These are phyloP conservation scores for Phylloscopus trochiloides DNA, from an alignment of 2,113 vertebrate species.

Conservation along the genomic window DNA sequence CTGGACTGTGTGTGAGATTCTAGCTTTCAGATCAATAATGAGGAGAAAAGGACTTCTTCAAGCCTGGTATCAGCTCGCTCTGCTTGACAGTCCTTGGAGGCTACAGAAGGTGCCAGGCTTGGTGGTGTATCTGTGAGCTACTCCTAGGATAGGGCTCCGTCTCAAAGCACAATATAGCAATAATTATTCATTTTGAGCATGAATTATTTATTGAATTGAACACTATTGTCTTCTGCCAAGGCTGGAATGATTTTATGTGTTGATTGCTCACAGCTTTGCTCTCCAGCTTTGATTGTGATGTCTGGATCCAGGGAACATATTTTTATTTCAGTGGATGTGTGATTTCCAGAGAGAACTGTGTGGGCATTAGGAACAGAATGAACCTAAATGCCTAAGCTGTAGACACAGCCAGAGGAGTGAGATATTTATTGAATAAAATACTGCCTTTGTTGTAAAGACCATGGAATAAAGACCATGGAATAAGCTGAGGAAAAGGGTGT, in stretches of 20 bases:
- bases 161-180: not conserved
- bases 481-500: not conserved
- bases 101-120: not conserved
- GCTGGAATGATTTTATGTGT: not conserved
- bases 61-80: not conserved
- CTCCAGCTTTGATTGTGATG: not conserved
- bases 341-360: not conserved
- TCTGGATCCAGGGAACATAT: not conserved
- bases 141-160: not conserved
- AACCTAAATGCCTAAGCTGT: not conserved
- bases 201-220: slow-evolving; percentile 10
- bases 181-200: slow-evolving; percentile 20
- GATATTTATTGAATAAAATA: not conserved
- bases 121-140: not conserved
- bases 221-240: slow-evolving; percentile 14
- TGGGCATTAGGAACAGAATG: not conserved
- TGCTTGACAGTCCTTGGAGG: not conserved
- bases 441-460: not conserved
- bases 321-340: not conserved
- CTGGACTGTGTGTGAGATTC: not conserved
- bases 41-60: not conserved
- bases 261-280: slow-evolving; percentile 17
- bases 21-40: not conserved
- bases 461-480: not conserved
- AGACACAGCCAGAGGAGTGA: not conserved